A percentile compares a stretch with the other conserved stretches of the same genome.
Conservation (phyloP, 2,888 invertebrate species). For the Sthenelais limicola region DNA sequence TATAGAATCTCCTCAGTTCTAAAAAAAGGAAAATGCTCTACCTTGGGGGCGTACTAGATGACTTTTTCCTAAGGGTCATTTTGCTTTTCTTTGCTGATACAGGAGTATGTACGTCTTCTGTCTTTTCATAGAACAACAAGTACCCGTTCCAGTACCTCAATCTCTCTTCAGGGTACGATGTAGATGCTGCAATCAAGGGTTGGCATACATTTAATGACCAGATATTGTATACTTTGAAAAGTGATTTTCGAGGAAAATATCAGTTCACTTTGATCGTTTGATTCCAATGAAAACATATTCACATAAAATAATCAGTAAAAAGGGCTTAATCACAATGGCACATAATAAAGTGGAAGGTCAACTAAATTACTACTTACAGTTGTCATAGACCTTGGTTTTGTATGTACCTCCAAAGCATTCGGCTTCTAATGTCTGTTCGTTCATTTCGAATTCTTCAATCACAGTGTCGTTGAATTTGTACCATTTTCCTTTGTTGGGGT, state of each 20-base stretch:
- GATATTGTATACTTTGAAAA: too few relatives aligned
- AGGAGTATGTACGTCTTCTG: constrained; percentile 64
- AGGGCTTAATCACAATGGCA: too few relatives aligned
- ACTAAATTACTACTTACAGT: too few relatives aligned
- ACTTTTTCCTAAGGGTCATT: constrained; percentile 49
- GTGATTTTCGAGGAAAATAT: too few relatives aligned
- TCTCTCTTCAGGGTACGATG: constrained; percentile 73
- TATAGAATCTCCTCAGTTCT: too few relatives aligned
- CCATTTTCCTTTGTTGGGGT: constrained; percentile 73
- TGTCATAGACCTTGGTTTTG: constrained; percentile 73
- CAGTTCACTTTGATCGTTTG: too few relatives aligned
- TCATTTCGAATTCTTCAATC: constrained; percentile 74
- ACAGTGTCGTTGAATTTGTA: constrained; percentile 75
- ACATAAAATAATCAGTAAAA: too few relatives aligned
- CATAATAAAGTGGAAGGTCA: too few relatives aligned
- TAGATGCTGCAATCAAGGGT: constrained; percentile 32
- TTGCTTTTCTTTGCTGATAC: constrained; percentile 66
- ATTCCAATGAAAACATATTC: too few relatives aligned
- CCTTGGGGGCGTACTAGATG: constrained; percentile 16
- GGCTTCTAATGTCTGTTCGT: constrained; percentile 71
- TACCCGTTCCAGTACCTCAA: constrained; percentile 76
- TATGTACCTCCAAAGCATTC: constrained; percentile 75
- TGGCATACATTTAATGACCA: too few relatives aligned
- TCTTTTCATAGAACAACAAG: constrained; percentile 74
- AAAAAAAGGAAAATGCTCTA: not conserved